A percentile compares a stretch with the other conserved stretches of the same genome.
Evolutionary conservation across 2,888 invertebrate species (phyloP).

Genomic region (Barypeithes pellucidus): DNA sequence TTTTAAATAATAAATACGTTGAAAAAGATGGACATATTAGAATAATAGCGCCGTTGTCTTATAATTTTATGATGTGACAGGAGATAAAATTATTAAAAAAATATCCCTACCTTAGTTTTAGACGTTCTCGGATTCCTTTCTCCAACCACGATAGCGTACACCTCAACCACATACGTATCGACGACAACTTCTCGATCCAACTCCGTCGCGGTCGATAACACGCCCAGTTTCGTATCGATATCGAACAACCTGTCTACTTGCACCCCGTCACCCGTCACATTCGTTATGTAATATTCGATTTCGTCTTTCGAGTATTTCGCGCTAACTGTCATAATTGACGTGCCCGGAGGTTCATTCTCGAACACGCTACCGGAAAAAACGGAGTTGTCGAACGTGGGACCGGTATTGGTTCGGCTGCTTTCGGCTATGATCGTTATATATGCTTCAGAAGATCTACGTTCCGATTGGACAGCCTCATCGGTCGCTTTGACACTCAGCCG

Average conservation of each 20-base stretch:
- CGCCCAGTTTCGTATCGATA: constrained; percentile 91
- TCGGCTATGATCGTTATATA: constrained; percentile 86
- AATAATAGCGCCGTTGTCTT: no score
- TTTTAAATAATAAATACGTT: no score
- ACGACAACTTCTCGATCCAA: constrained; percentile 89
- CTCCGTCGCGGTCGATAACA: constrained; percentile 87
- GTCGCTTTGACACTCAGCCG: constrained; percentile 90
- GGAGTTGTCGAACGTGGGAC: constrained; percentile 76
- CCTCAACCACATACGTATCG: constrained; percentile 87
- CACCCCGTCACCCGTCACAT: constrained; percentile 82
- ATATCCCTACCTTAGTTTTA: constrained; percentile 83
- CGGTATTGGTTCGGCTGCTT: constrained; percentile 74
- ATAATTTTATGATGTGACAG: no score
- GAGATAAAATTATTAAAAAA: neutral
- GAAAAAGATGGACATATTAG: no score
- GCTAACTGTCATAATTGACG: constrained; percentile 86
- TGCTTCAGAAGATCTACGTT: constrained; percentile 89
- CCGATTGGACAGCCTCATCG: constrained; percentile 92
- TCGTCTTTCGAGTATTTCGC: constrained; percentile 79
- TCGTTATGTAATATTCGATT: constrained; percentile 93
- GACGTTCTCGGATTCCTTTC: constrained; percentile 81
- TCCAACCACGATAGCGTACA: constrained; percentile 85
- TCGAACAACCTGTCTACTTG: constrained; percentile 93
- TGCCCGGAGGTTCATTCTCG: constrained; percentile 92
- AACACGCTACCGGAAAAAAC: constrained; percentile 84